Base-by-base conservation (phyloP, 2,888 invertebrate genomes). In the Osedax frankpressi region DNA sequence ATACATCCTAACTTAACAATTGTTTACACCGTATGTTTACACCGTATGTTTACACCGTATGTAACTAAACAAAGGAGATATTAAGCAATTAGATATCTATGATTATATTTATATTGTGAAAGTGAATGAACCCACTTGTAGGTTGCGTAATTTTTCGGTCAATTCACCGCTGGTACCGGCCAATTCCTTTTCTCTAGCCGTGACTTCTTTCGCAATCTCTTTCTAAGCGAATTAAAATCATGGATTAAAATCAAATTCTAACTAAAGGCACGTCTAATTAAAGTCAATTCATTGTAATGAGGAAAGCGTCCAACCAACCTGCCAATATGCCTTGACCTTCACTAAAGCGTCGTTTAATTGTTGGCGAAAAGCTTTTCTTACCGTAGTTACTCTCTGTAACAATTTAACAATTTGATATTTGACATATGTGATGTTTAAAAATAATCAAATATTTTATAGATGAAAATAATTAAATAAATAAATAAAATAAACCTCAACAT, bases 321-420 rank as follows among this genome's bases (percentile, higher is more conserved):
- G 59, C 62, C 70, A 76, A 11, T 74, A 27, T 1, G 73, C 29
- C 24, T 80, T 78, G 11, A 82, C 76, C 73, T 81, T 79, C 28
- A 81, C 78, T 26, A 83, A 79, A 3, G 83, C 82, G 78, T 83
- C 82, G 14, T 81, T 78, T 28, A 83, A 76, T 74, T 83, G 83
- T 70, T 82, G 81, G 75, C 79, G 77, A 74, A 81, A 83, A 2
- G 83, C 83, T 75, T 81, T 77, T 30, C 83, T 76, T 2, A 83
- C 79, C 3, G 80, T 79, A 14, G 78, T 78, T 26, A 83, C 81
- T 74, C 82, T 78, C 83, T 82, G 77, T 30, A 78, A 77, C 70
- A 19, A 19, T 44, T 19, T 11, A 44, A 44, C 44, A 44, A 44
- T 44, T n/a, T n/a, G n/a, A n/a, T n/a, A n/a, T n/a, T n/a, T n/a